Conservation (phyloP, 2,888 invertebrate genomes). For the Strigamia maritima region DNA sequence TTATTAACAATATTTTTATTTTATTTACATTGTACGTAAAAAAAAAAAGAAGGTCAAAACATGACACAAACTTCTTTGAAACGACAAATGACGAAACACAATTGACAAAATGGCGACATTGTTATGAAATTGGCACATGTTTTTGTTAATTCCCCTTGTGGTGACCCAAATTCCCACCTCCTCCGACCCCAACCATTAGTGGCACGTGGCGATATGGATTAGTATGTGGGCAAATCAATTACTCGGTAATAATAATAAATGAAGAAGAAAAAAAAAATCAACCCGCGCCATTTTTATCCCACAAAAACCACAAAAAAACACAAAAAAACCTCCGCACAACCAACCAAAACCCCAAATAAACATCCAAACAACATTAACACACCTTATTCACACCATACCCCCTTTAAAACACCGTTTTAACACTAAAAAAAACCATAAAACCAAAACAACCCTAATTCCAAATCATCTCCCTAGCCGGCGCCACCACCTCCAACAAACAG, state of each 20-base stretch:
- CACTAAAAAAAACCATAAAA: no score
- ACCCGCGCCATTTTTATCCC: not conserved
- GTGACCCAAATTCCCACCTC: not conserved
- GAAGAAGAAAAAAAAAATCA: not conserved
- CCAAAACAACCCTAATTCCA: not conserved
- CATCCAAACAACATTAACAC: not conserved
- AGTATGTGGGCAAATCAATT: not conserved
- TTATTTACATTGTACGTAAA: not conserved
- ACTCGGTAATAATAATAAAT: not conserved
- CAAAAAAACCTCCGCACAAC: not conserved
- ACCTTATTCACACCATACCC: no score
- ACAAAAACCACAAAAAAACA: not conserved
- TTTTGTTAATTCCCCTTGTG: not conserved
- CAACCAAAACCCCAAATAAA: not conserved
- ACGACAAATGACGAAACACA: not conserved
- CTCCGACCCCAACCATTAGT: not conserved
- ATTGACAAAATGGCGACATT: not conserved
- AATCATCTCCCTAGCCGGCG: not conserved
- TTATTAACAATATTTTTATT: not conserved
- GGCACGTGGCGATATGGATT: not conserved
- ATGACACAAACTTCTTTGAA: not conserved
- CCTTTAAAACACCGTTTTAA: not conserved
- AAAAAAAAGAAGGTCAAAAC: not conserved
- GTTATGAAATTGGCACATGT: conserved; percentile 9
- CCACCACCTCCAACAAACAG: not conserved